Percentiles rank a stretch among this genome's conserved stretches.
phyloP scores from a whole-genome alignment of 2,888 invertebrate species.

The Dolomedes plantarius region DNA sequence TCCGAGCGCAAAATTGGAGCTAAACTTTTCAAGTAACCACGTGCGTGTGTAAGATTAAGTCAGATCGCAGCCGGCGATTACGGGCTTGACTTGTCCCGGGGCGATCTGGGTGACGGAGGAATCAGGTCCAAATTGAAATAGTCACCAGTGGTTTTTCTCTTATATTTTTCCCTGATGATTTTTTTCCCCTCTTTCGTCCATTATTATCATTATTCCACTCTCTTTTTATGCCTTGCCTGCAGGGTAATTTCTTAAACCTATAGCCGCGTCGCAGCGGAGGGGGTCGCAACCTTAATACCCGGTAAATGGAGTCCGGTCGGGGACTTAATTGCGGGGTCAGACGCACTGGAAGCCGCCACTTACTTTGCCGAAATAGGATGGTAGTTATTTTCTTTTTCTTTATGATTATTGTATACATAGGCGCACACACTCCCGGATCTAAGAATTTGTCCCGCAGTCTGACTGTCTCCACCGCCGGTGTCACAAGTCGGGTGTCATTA shows the following conservation, averaged over 20 bases:
- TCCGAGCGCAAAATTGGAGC: conserved; percentile 25
- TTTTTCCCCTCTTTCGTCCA: conserved; percentile 47
- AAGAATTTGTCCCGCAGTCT: conserved; percentile 46
- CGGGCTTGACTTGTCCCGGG: not conserved
- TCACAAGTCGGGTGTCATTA: conserved; percentile 65
- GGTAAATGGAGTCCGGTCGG: conserved; percentile 63
- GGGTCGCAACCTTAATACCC: conserved; percentile 49
- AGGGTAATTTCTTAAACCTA: conserved; percentile 68
- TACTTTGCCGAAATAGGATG: conserved; percentile 37
- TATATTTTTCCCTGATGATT: not conserved
- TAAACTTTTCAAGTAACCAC: conserved; percentile 35
- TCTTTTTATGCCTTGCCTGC: conserved; percentile 38
- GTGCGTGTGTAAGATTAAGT: conserved; percentile 42
- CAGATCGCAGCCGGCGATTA: conserved; percentile 20
- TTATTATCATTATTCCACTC: conserved; percentile 46
- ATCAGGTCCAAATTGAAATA: conserved; percentile 62
- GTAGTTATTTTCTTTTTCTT: conserved; percentile 34
- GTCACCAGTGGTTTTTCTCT: conserved; percentile 42
- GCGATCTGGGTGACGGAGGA: conserved; percentile 39
- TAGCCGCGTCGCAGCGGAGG: conserved; percentile 18
- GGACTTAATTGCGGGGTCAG: conserved; percentile 62
- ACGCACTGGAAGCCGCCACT: conserved; percentile 53
- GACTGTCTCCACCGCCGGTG: conserved; percentile 39
- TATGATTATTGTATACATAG: conserved; percentile 64
- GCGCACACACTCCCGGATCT: conserved; percentile 65